Conservation (phyloP, 2,888 invertebrate genomes). For the Drosophila falleni region DNA sequence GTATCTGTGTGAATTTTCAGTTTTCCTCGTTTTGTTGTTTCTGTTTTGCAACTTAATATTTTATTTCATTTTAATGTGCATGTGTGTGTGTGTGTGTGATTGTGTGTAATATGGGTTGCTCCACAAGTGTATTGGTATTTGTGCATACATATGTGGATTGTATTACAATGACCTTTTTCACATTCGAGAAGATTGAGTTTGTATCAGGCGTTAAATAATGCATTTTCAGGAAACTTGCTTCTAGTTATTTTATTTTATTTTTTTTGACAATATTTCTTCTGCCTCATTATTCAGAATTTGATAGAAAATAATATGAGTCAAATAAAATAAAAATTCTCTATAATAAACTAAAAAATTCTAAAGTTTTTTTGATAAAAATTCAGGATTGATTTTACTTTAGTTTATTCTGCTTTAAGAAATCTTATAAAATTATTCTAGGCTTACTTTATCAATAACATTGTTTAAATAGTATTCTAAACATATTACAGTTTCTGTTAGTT, state of each 20-base stretch:
- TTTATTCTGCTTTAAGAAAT: too few species aligned
- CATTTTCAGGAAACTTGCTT: constrained; percentile 5
- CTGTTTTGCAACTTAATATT: constrained; percentile 65
- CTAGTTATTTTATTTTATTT: background rate
- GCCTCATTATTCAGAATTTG: background rate
- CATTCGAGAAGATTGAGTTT: constrained; percentile 16
- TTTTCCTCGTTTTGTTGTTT: constrained; percentile 39
- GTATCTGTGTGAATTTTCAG: constrained; percentile 55
- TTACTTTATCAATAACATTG: too few species aligned
- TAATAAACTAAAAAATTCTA: too few species aligned
- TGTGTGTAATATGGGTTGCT: constrained; percentile 54
- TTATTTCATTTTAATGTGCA: constrained; percentile 72
- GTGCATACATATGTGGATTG: constrained; percentile 49
- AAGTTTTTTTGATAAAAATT: too few species aligned
- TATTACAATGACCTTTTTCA: constrained; percentile 59
- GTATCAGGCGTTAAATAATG: background rate
- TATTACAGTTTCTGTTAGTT: background rate
- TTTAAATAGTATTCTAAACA: too few species aligned
- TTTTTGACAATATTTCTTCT: background rate
- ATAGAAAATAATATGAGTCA: too few species aligned
- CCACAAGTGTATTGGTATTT: constrained; percentile 27
- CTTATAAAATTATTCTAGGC: too few species aligned
- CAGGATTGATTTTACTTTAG: too few species aligned
- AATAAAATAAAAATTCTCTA: too few species aligned
- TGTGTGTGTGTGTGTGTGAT: constrained; percentile 34